Evolutionary conservation across 2,797 vertebrate genomes (phyloP).

Genomic region (Jordanella pulchra): DNA sequence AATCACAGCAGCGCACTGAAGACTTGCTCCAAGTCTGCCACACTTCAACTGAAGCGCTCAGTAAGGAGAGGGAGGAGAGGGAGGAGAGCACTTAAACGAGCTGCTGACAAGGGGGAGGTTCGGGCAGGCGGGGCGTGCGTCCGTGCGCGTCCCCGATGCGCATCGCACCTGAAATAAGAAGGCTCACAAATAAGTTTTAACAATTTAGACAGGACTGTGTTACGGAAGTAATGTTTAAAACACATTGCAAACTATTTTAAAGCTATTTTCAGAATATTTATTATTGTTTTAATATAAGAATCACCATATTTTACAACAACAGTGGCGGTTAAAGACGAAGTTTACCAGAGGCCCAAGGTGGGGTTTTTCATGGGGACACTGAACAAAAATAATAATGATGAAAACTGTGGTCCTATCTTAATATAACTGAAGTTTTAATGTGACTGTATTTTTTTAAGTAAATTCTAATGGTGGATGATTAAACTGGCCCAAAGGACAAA

Average conservation of each 20-base stretch:
- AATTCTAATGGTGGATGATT: no score
- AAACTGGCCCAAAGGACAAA: no score
- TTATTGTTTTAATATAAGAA: no score
- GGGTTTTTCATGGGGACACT: no score
- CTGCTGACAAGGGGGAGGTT: slow-evolving; percentile 55
- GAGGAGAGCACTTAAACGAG: slow-evolving; percentile 46
- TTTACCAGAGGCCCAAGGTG: no score
- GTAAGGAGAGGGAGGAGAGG: slow-evolving; percentile 23
- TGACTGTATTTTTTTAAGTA: no score
- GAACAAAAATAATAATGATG: no score
- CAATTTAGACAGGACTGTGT: not conserved
- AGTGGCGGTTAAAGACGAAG: no score
- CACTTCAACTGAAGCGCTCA: slow-evolving; percentile 45
- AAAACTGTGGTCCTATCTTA: no score
- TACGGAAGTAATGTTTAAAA: not conserved
- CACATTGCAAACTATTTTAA: not conserved
- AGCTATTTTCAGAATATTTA: not conserved
- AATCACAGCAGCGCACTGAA: slow-evolving; percentile 16
- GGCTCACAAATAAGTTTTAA: not conserved
- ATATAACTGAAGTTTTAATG: no score
- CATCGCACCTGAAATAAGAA: slow-evolving; percentile 48
- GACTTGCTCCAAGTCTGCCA: not conserved
- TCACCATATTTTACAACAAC: no score
- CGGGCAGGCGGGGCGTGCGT: slow-evolving; percentile 37
- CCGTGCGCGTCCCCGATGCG: slow-evolving; percentile 37